Evolutionary conservation across 2,888 invertebrate genomes (phyloP).

Genomic region (Idaea aversata): DNA sequence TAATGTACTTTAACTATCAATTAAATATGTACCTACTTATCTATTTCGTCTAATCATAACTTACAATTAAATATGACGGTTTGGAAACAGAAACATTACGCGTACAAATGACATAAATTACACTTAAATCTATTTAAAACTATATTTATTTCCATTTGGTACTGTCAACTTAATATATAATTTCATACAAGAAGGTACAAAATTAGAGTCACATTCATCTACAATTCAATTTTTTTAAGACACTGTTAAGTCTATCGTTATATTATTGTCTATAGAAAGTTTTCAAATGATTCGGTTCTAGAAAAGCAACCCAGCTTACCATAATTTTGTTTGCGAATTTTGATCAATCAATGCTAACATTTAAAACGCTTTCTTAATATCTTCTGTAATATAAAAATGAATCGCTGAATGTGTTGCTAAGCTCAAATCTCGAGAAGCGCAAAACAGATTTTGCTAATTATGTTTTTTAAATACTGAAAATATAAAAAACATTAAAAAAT

Average conservation of each 20-base stretch:
- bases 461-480: no score
- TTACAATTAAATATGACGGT: background rate
- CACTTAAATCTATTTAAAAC: background rate
- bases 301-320: no score
- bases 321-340: no score
- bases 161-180: background rate
- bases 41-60: background rate
- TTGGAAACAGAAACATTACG: background rate
- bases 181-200: background rate
- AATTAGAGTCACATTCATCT: background rate
- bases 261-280: background rate
- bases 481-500: no score
- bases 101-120: background rate
- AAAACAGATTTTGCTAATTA: no score
- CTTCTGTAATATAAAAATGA: no score
- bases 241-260: background rate
- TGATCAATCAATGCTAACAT: no score
- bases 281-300: background rate
- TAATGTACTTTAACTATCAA: background rate
- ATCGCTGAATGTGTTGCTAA: no score
- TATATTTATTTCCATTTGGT: background rate
- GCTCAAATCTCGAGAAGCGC: no score
- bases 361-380: no score
- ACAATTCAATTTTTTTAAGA: background rate
- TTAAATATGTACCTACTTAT: background rate